These are phyloP conservation scores for Scarus forsteni DNA, from an alignment of 2,797 vertebrate genomes.

Conservation along the genomic window DNA sequence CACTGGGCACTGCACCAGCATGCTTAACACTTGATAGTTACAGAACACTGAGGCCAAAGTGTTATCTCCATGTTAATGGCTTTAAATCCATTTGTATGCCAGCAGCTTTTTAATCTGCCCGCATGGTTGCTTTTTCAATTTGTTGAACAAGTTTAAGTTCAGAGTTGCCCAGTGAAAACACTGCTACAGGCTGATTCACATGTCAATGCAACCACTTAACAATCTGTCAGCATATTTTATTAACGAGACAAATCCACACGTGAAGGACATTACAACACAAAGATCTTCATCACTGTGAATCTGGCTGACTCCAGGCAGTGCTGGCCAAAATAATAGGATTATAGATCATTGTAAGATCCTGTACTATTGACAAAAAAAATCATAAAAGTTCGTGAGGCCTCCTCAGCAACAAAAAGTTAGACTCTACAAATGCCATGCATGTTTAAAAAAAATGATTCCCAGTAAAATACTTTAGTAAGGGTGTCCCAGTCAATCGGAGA, in stretches of 20 bases:
- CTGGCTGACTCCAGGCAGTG: not conserved
- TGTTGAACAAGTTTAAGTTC: slow-evolving; percentile 14
- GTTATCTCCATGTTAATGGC: slow-evolving; percentile 7
- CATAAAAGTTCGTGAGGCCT: no score
- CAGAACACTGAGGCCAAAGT: not conserved
- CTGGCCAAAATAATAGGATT: no score
- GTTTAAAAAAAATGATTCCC: no score
- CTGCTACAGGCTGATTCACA: slow-evolving; percentile 23
- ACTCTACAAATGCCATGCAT: no score
- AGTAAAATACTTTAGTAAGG: no score
- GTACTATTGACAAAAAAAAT: no score
- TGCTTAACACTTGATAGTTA: slow-evolving; percentile 11
- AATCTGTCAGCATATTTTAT: slow-evolving; percentile 5
- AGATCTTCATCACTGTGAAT: slow-evolving; percentile 4
- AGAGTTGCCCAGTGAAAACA: slow-evolving; percentile 36
- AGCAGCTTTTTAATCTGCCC: slow-evolving; percentile 18
- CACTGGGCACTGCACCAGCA: not conserved
- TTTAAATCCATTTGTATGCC: slow-evolving; percentile 9
- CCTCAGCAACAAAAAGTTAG: no score
- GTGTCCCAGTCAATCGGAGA: no score
- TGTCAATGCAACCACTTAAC: slow-evolving; percentile 4
- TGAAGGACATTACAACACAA: not conserved
- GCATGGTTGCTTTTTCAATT: slow-evolving; percentile 33
- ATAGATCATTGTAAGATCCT: no score
- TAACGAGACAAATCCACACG: not conserved